phyloP scores from a whole-genome alignment of 2,113 vertebrate genomes.

The Limanda limanda region DNA sequence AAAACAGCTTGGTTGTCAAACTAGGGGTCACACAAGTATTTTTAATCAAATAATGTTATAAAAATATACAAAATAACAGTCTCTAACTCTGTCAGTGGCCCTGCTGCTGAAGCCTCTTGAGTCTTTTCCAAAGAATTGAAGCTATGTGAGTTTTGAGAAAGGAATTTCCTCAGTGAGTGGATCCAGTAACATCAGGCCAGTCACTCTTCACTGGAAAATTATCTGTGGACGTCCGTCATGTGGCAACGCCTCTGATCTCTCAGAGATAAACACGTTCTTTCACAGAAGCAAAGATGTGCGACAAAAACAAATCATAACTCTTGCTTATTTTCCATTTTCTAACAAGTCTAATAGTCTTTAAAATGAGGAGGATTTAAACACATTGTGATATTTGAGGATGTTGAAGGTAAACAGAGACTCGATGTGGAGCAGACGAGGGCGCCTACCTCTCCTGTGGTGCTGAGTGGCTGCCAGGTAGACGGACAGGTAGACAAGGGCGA shows the following conservation, averaged over 20 bases:
- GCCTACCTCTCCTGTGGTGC: conserved; percentile 77
- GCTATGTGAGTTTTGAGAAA: not conserved
- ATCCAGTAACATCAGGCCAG: conserved; percentile 56
- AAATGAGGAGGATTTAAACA: not conserved
- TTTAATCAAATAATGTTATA: not conserved
- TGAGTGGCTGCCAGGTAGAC: conserved; percentile 56
- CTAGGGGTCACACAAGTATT: not conserved
- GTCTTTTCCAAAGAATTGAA: conserved; percentile 11
- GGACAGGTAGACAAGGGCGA: conserved; percentile 61
- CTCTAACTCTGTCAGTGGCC: too few relatives aligned
- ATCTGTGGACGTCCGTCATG: conserved; percentile 5
- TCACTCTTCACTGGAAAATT: conserved; percentile 39
- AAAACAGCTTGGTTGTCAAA: not conserved
- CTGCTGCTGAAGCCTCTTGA: not conserved
- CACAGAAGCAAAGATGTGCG: not conserved
- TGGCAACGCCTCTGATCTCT: not conserved
- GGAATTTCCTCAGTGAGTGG: conserved; percentile 61
- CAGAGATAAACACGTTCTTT: not conserved
- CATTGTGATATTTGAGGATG: not conserved
- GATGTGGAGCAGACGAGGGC: not conserved
- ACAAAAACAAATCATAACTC: not conserved
- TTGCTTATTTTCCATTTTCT: not conserved
- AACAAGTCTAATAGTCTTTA: not conserved
- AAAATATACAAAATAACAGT: too few relatives aligned
- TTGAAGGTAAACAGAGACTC: not conserved